Evolutionary conservation across 2,113 vertebrate genomes (phyloP).

Genomic region (Scophthalmus maximus): DNA sequence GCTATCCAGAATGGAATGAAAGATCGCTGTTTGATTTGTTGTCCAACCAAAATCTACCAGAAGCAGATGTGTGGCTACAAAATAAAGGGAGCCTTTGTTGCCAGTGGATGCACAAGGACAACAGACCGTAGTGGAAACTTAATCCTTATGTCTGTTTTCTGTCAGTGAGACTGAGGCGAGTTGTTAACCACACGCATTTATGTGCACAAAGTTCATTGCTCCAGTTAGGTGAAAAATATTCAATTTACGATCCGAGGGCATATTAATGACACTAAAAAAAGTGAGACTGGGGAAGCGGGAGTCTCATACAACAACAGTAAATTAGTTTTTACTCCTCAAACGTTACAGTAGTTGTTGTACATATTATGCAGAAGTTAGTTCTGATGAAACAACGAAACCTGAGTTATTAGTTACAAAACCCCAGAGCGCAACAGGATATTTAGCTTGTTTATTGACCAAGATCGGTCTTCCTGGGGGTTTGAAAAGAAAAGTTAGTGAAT

Average conservation of each 20-base stretch:
- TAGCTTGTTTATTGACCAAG: not conserved
- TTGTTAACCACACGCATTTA: not conserved
- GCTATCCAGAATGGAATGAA: not conserved
- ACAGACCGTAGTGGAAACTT: not conserved
- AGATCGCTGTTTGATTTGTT: conserved; percentile 37
- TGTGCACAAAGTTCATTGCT: not conserved
- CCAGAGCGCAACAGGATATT: not conserved
- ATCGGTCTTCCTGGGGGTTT: not conserved
- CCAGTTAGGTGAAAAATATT: not conserved
- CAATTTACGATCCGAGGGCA: not conserved
- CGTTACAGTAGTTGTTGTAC: not conserved
- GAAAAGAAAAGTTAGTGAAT: not conserved
- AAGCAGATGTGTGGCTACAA: conserved; percentile 24
- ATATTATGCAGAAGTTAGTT: not conserved
- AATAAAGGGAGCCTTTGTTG: conserved; percentile 1
- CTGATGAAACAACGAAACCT: conserved; percentile 1
- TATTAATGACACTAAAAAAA: not conserved
- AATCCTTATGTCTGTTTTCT: conserved; percentile 11
- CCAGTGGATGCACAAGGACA: conserved; percentile 11
- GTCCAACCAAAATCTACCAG: conserved; percentile 18
- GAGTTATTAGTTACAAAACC: conserved; percentile 5
- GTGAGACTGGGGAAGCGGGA: too few relatives aligned
- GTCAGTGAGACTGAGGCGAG: conserved; percentile 1
- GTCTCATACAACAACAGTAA: not conserved
- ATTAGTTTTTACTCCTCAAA: not conserved